A percentile compares a stretch with the other conserved stretches of the same genome.
Evolutionary conservation across 2,797 vertebrate genomes (phyloP).

Genomic region (Hephaestus fuliginosus): DNA sequence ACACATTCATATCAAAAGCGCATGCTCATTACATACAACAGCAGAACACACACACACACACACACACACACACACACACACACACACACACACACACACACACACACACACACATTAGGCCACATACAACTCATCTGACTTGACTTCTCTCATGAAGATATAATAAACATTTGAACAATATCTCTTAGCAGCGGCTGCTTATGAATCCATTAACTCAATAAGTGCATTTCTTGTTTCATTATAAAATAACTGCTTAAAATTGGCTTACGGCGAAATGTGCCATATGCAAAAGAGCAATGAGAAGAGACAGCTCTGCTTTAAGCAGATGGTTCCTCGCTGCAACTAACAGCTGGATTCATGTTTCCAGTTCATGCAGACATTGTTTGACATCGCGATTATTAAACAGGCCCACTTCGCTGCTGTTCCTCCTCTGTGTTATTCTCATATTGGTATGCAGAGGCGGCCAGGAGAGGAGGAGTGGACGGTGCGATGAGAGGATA

Average conservation of each 20-base stretch:
- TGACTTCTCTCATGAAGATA: constrained; percentile 68
- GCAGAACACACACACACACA: constrained; percentile 61
- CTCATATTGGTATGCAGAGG: constrained; percentile 80
- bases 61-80: constrained; percentile 45
- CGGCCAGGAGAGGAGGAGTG: constrained; percentile 62
- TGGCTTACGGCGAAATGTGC: constrained; percentile 69
- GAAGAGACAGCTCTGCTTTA: constrained; percentile 64
- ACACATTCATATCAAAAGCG: constrained; percentile 83
- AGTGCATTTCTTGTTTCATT: constrained; percentile 76
- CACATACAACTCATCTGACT: constrained; percentile 66
- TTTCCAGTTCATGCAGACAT: constrained; percentile 72
- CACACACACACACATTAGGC: constrained; percentile 48
- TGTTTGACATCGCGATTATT: constrained; percentile 80
- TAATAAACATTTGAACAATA: constrained; percentile 76
- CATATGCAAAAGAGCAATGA: constrained; percentile 62
- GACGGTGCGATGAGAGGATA: constrained; percentile 75
- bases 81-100: constrained; percentile 58
- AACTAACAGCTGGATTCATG: constrained; percentile 79
- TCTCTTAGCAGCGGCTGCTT: constrained; percentile 65
- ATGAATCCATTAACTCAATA: constrained; percentile 73
- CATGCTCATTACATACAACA: constrained; percentile 81
- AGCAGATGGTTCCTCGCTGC: constrained; percentile 76
- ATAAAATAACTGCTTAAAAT: constrained; percentile 70
- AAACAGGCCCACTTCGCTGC: constrained; percentile 66
- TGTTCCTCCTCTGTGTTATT: constrained; percentile 54